These are phyloP conservation scores for Drosophila dives DNA, from an alignment of 2,888 invertebrate genomes.

Conservation along the genomic window DNA sequence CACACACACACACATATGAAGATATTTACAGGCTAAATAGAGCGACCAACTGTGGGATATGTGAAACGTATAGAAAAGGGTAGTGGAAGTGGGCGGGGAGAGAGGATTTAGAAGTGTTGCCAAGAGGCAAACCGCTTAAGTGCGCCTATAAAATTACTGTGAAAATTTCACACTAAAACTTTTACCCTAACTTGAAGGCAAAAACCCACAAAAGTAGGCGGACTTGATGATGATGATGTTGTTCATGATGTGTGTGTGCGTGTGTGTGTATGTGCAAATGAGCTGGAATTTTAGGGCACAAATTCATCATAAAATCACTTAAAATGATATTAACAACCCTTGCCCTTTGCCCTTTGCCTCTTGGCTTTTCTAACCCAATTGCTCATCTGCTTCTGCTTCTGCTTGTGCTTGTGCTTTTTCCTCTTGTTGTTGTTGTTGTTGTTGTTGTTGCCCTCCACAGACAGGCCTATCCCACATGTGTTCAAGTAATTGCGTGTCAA, in stretches of 20 bases:
- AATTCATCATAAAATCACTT: slow-evolving; percentile 84
- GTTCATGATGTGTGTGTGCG: slow-evolving; percentile 37
- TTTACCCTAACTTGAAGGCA: slow-evolving; percentile 59
- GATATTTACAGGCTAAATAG: slow-evolving; percentile 45
- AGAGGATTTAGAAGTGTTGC: slow-evolving; percentile 69
- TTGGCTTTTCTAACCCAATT: slow-evolving; percentile 3
- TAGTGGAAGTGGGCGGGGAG: neutral
- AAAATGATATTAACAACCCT: slow-evolving; percentile 79
- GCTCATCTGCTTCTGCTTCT: neutral
- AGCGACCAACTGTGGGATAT: slow-evolving; percentile 13
- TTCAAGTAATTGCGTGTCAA: slow-evolving; percentile 81
- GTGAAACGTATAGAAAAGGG: slow-evolving; percentile 3
- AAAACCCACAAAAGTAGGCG: slow-evolving; percentile 54
- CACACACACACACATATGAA: slow-evolving; percentile 6
- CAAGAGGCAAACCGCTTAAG: slow-evolving; percentile 80
- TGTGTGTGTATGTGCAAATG: slow-evolving; percentile 62
- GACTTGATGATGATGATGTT: slow-evolving; percentile 52
- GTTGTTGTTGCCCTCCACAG: slow-evolving; percentile 17
- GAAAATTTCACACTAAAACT: slow-evolving; percentile 79
- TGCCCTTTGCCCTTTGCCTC: slow-evolving; percentile 26
- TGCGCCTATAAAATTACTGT: slow-evolving; percentile 79
- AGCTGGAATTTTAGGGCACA: slow-evolving; percentile 76
- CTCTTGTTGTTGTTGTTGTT: neutral
- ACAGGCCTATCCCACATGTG: slow-evolving; percentile 69
- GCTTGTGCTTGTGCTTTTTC: slow-evolving; percentile 3